phyloP scores from a whole-genome alignment of 2,888 invertebrate genomes.

The Philonicus albiceps region DNA sequence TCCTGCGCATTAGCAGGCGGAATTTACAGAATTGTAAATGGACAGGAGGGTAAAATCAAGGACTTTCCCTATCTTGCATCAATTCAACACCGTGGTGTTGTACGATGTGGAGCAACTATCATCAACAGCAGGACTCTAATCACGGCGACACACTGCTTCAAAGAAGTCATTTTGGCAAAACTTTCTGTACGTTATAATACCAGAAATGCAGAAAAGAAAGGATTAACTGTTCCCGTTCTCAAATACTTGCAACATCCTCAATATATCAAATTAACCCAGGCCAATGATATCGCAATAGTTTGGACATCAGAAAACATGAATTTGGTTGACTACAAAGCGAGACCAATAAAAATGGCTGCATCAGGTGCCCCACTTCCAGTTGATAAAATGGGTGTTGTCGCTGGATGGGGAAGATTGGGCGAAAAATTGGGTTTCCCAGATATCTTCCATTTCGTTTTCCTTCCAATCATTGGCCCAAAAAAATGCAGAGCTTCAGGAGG shows the following conservation, averaged over 20 bases:
- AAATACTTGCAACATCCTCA: constrained; percentile 31
- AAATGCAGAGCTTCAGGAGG: constrained; percentile 54
- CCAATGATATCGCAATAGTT: constrained; percentile 66
- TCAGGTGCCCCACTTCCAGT: neutral
- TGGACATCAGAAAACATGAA: constrained; percentile 60
- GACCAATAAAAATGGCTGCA: constrained; percentile 52
- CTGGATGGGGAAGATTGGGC: constrained; percentile 45
- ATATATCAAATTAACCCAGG: constrained; percentile 48
- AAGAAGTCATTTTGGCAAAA: neutral
- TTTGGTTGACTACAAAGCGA: constrained; percentile 58
- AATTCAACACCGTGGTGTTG: constrained; percentile 38
- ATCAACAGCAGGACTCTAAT: constrained; percentile 51
- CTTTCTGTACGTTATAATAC: constrained; percentile 39
- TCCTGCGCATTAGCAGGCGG: neutral
- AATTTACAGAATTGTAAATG: constrained; percentile 51
- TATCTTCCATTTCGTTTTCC: constrained; percentile 1
- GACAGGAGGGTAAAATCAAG: constrained; percentile 51
- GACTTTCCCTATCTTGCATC: constrained; percentile 55
- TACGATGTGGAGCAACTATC: constrained; percentile 50
- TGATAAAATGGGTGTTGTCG: constrained; percentile 21
- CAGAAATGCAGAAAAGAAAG: neutral
- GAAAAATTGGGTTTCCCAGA: neutral
- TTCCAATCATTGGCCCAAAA: neutral
- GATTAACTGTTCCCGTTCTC: neutral
- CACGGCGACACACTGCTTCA: constrained; percentile 52